A percentile compares a stretch with the other conserved stretches of the same genome.
Evolutionary conservation across 2,888 invertebrate genomes (phyloP).

Genomic region (Belgica antarctica): DNA sequence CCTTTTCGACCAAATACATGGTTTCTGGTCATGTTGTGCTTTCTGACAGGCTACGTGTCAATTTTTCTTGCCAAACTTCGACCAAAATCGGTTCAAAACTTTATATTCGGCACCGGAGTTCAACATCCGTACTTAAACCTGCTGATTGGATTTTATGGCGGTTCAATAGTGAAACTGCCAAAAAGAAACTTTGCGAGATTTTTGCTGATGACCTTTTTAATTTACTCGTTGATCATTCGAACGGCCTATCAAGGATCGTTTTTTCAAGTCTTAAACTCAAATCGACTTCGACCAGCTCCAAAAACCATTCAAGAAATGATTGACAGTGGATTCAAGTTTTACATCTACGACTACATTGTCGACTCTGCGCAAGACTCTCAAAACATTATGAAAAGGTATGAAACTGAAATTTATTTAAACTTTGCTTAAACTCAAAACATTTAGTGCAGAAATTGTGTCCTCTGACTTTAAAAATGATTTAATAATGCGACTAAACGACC

Average conservation of each 20-base stretch:
- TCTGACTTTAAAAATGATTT: no score
- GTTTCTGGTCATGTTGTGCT: not conserved
- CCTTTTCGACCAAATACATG: not conserved
- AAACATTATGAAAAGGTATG: no score
- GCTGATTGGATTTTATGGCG: not conserved
- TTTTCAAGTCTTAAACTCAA: not conserved
- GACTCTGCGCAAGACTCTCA: no score
- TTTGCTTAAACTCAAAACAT: no score
- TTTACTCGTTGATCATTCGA: constrained; percentile 4
- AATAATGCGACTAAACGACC: no score
- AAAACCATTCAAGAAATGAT: constrained; percentile 1
- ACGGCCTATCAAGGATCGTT: constrained; percentile 20
- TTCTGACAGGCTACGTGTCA: not conserved
- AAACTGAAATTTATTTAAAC: no score
- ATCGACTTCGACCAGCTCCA: not conserved
- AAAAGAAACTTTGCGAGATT: constrained; percentile 31
- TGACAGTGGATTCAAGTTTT: not conserved
- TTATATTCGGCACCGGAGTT: constrained; percentile 7
- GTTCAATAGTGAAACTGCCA: not conserved
- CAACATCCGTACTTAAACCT: constrained; percentile 9
- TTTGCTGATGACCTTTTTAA: constrained; percentile 10
- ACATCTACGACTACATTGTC: no score
- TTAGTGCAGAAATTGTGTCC: no score
- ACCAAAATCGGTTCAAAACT: not conserved
- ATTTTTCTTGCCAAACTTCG: not conserved